Evolutionary conservation across 2,797 vertebrate genomes (phyloP).

Genomic region (Phalanger gymnotis): DNA sequence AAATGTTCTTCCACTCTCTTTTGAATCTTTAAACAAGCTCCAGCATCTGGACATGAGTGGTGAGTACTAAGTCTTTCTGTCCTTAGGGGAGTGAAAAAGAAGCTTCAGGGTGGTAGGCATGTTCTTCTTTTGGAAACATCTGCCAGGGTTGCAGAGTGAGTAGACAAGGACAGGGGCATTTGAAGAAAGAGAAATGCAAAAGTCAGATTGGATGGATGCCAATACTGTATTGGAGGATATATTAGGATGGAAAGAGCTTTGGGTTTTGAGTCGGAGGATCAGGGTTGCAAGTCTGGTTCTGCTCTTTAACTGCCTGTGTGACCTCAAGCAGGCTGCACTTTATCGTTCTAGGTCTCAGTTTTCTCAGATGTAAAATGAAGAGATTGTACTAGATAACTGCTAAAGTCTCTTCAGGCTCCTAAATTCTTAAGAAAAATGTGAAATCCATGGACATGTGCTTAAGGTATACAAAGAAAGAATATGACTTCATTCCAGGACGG

Average conservation of each 20-base stretch:
- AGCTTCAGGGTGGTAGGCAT: neutral
- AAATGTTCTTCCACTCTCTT: conserved; percentile 72
- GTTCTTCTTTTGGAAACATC: neutral
- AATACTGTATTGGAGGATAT: neutral
- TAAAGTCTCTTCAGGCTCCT: neutral
- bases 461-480: conserved; percentile 2
- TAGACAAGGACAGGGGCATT: neutral
- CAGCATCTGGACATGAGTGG: conserved; percentile 77
- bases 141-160: neutral
- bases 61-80: conserved; percentile 58
- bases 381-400: neutral
- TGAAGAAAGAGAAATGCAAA: neutral
- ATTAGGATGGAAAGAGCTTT: neutral
- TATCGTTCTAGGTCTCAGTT: neutral
- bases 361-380: neutral
- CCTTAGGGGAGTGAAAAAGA: neutral
- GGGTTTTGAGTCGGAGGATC: neutral
- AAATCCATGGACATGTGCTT: neutral
- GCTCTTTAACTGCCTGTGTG: neutral
- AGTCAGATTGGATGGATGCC: neutral
- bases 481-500: conserved; percentile 7
- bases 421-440: neutral
- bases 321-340: neutral
- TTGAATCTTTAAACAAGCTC: conserved; percentile 74
- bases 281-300: neutral